Base-by-base conservation (phyloP, 1,140 invertebrate species). In the Acromyrmex echinatior region DNA sequence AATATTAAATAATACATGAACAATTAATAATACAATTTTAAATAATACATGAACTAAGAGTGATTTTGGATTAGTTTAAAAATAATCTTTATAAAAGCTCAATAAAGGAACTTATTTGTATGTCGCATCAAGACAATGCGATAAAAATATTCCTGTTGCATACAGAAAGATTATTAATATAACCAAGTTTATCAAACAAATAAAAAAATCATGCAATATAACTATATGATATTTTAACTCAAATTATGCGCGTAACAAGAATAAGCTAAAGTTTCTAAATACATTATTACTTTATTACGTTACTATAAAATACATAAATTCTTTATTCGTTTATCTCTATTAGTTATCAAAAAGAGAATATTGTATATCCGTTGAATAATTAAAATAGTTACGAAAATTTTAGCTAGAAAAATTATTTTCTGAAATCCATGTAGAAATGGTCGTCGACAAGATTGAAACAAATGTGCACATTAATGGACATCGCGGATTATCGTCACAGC, bases 391-490 rank as follows among this genome's bases (percentile, higher is more conserved):
- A 35, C 28, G 77, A 1, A 1, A 39, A 45, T 10, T 45, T 10
- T 45, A 3, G 77, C 9, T 51, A 10, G 45, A 80, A 79, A 68
- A 79, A 79, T 79, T 66, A 80, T 80, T 80, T 56, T 80, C 28
- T 63, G 14, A 14, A 21, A 2, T 18, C 49, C 63, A 66, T 14
- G 31, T 53, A n/a, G n/a, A 68, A 80, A 53, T 31, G 6, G 7
- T 68, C 14, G 49, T 68, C n/a, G 63, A 25, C 77, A 35, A 68
- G 49, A 1, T 49, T 49, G 31, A 70, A 80, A 70, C 49, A 70
- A 56, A 80, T 70, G 31, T 70, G 31, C 31, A 12, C 35, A 82
- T 74, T 82, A 58, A 81, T 70, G 21, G 63, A 80, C 16, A 80
- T 10, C 7, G 21, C 28, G 68, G 16, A 82, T 82, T 73, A 82